Evolutionary conservation across 2,113 vertebrate species (phyloP).

Genomic region (Sphaerodactylus townsendi): DNA sequence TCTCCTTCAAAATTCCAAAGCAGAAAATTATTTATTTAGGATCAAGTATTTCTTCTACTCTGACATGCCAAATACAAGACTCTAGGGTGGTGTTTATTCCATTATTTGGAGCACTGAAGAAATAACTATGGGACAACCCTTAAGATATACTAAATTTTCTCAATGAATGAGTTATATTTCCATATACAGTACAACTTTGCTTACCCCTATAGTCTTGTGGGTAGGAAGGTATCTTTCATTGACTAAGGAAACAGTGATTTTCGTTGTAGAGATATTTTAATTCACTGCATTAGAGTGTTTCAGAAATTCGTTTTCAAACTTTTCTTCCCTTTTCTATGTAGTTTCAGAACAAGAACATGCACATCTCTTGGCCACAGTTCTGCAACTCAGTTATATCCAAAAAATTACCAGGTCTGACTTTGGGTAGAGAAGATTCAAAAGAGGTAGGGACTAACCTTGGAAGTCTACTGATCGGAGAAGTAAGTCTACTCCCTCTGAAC

Average conservation of each 20-base stretch:
- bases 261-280: background rate
- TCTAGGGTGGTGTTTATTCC: background rate
- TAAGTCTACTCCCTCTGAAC: constrained; percentile 10
- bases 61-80: background rate
- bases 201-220: background rate
- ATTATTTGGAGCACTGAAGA: background rate
- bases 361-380: constrained; percentile 14
- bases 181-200: background rate
- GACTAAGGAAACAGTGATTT: background rate
- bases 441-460: constrained; percentile 20
- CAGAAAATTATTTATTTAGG: background rate
- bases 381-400: constrained; percentile 22
- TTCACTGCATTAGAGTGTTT: background rate
- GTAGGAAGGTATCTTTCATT: background rate
- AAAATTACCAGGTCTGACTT: constrained; percentile 24
- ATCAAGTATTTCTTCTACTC: background rate
- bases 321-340: background rate
- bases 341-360: constrained; percentile 16
- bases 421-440: constrained; percentile 26
- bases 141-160: background rate
- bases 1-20: background rate
- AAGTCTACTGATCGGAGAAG: constrained; percentile 16
- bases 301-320: background rate
- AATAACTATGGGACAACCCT: background rate
- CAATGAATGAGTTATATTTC: background rate